Evolutionary conservation across 2,113 vertebrate species (phyloP).

Genomic region (Dryoscopus gambensis): DNA sequence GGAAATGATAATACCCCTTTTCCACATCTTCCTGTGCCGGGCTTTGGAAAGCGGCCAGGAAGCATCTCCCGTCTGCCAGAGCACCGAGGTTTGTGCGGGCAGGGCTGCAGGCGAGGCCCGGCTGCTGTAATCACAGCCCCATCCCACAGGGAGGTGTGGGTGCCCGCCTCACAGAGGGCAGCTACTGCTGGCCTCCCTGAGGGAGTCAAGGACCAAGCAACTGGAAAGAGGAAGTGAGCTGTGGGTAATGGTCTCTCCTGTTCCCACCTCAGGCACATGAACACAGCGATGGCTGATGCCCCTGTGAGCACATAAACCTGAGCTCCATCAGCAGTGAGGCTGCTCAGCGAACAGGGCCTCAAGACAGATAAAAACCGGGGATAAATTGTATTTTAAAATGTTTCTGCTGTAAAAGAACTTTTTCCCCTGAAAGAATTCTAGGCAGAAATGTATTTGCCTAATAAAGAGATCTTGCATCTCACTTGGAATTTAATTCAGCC

Average conservation of each 20-base stretch:
- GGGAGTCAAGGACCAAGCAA: not conserved
- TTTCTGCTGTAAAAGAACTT: not conserved
- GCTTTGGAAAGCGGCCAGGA: not conserved
- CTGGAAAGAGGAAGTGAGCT: not conserved
- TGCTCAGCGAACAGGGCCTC: not conserved
- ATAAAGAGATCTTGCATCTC: not conserved
- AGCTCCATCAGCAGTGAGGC: not conserved
- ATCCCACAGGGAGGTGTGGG: not conserved
- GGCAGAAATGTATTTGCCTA: not conserved
- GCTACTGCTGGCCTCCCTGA: not conserved
- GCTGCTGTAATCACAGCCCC: not conserved
- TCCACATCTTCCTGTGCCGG: not conserved
- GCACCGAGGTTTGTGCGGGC: not conserved
- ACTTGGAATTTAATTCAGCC: not conserved
- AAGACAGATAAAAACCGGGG: not conserved
- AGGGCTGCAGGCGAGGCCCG: not conserved
- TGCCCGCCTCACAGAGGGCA: not conserved
- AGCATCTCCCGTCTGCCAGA: not conserved
- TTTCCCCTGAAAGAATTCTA: not conserved
- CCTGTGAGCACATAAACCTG: not conserved
- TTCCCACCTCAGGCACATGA: not conserved
- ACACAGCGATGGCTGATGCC: rapidly evolving
- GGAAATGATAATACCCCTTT: not conserved
- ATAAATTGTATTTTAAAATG: not conserved
- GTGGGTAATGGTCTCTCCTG: not conserved